Evolutionary conservation across 2,888 invertebrate genomes (phyloP).

Genomic region (Trisateles emortualis): DNA sequence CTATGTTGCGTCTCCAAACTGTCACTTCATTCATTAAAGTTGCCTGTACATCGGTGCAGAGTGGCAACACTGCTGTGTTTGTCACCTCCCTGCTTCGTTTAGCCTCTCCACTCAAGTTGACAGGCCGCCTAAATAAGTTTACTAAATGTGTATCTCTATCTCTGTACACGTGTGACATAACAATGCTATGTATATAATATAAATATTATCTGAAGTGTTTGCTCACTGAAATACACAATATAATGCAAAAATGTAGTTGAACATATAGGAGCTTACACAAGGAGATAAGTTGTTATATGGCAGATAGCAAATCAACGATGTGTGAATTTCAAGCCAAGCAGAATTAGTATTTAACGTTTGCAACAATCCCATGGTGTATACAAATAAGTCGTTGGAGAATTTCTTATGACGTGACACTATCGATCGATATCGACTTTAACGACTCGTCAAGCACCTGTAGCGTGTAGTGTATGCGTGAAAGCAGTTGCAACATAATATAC

Average conservation of each 20-base stretch:
- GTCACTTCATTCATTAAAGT: no score
- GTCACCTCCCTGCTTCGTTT: no score
- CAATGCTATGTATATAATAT: no score
- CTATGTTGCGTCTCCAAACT: background rate
- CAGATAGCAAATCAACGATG: constrained; percentile 18
- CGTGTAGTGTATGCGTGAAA: constrained; percentile 62
- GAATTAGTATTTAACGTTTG: constrained; percentile 8
- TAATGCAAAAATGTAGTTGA: no score
- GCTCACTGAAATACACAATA: no score
- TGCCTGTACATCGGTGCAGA: no score
- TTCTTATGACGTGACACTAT: background rate
- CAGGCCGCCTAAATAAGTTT: no score
- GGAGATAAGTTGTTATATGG: constrained; percentile 4
- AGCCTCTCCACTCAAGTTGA: no score
- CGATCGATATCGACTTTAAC: background rate
- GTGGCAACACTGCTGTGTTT: no score
- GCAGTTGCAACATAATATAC: constrained; percentile 67
- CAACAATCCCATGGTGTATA: constrained; percentile 8
- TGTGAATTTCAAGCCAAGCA: constrained; percentile 33
- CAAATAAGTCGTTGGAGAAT: constrained; percentile 2
- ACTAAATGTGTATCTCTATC: no score
- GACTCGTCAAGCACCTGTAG: constrained; percentile 36
- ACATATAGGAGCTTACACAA: background rate
- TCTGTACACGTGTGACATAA: no score
- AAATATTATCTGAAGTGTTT: no score